Percentiles rank a stretch among this genome's conserved stretches.
Evolutionary conservation across 2,888 invertebrate species (phyloP).

Genomic region (Bugula neritina): DNA sequence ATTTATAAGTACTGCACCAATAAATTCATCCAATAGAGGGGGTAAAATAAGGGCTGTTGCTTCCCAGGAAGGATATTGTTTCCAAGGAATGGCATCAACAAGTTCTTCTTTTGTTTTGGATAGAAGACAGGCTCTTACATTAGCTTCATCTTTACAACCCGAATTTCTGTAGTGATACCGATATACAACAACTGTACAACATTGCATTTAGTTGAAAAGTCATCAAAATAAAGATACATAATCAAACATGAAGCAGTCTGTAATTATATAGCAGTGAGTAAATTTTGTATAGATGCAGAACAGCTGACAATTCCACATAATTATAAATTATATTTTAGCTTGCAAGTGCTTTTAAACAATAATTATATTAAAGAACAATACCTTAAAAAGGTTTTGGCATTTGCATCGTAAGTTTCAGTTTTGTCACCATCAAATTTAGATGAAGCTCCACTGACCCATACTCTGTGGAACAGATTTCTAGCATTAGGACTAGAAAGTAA

Average conservation of each 20-base stretch:
- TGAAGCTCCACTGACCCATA: slow-evolving; percentile 53
- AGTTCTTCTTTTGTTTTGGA: slow-evolving; percentile 35
- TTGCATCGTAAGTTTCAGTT: slow-evolving; percentile 37
- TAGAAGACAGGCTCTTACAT: slow-evolving; percentile 32
- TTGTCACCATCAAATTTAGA: slow-evolving; percentile 39
- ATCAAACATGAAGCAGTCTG: too few species aligned
- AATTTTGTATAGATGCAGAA: too few species aligned
- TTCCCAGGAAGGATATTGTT: slow-evolving; percentile 38
- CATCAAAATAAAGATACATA: too few species aligned
- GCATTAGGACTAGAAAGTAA: slow-evolving; percentile 60
- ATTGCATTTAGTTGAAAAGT: not conserved
- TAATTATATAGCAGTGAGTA: too few species aligned
- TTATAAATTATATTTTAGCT: too few species aligned
- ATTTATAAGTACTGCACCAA: slow-evolving; percentile 35
- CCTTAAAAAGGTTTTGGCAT: slow-evolving; percentile 33
- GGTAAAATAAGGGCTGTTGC: slow-evolving; percentile 38
- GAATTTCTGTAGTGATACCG: slow-evolving; percentile 7
- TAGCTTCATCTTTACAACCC: not conserved
- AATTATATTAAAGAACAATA: not conserved
- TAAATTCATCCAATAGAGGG: slow-evolving; percentile 35
- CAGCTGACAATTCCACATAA: too few species aligned
- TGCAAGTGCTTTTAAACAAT: too few species aligned
- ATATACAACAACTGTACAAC: too few species aligned
- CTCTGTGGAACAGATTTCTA: slow-evolving; percentile 62
- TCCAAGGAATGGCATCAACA: slow-evolving; percentile 36